Evolutionary conservation across 2,888 invertebrate genomes (phyloP).

Genomic region (Xylota segnis): DNA sequence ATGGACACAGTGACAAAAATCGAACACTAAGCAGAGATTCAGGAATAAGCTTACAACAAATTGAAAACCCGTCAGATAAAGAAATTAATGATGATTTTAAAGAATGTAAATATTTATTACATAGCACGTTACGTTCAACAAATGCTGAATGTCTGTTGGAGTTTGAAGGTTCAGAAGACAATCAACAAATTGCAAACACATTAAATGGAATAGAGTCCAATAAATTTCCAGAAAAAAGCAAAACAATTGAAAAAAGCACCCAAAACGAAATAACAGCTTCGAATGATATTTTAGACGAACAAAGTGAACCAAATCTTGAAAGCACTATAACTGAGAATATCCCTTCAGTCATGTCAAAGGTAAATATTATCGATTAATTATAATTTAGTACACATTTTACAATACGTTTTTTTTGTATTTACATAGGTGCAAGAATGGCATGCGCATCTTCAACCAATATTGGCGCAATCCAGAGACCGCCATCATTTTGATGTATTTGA

Average conservation of each 20-base stretch:
- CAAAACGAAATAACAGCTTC: neutral
- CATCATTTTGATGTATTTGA: slow-evolving; percentile 82
- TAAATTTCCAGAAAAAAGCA: neutral
- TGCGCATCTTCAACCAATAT: slow-evolving; percentile 80
- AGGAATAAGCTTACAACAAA: slow-evolving; percentile 77
- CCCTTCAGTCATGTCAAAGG: slow-evolving; percentile 67
- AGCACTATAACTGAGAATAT: slow-evolving; percentile 70
- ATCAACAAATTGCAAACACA: slow-evolving; percentile 19
- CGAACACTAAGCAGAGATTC: slow-evolving; percentile 79
- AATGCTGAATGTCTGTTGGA: neutral
- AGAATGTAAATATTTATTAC: neutral
- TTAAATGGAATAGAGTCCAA: neutral
- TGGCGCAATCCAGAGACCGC: slow-evolving; percentile 81
- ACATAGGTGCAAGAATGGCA: slow-evolving; percentile 82
- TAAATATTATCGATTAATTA: slow-evolving; percentile 22
- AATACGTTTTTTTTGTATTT: slow-evolving; percentile 11
- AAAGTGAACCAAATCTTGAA: slow-evolving; percentile 54
- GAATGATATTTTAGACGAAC: slow-evolving; percentile 8
- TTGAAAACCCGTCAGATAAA: slow-evolving; percentile 10
- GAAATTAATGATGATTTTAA: slow-evolving; percentile 16
- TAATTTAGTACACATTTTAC: slow-evolving; percentile 7
- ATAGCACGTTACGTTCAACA: neutral
- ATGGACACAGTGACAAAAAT: slow-evolving; percentile 45
- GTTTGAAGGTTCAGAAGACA: neutral
- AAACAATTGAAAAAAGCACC: neutral